These are phyloP conservation scores for Gnathonemus longibarbis DNA, from an alignment of 2,113 vertebrate genomes.

Conservation along the genomic window DNA sequence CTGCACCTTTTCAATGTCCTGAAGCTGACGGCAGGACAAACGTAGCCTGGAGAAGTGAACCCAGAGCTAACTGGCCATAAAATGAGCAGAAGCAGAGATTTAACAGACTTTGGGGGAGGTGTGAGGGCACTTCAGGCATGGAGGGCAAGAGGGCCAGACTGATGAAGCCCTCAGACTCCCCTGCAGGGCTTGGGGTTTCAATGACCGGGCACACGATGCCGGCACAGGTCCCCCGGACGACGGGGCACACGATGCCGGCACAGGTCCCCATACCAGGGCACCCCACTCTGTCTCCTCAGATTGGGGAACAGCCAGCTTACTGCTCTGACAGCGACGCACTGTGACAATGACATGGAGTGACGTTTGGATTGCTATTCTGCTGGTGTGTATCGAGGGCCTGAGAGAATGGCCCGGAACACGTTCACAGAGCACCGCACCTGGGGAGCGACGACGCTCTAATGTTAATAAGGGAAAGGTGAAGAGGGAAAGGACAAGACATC, in stretches of 20 bases:
- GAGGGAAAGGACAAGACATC: background rate
- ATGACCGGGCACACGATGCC: background rate
- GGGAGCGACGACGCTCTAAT: slow-evolving; percentile 19
- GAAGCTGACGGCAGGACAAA: slow-evolving; percentile 1
- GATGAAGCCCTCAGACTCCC: background rate
- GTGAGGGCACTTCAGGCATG: slow-evolving; percentile 26
- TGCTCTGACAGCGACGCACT: background rate
- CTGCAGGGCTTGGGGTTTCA: background rate
- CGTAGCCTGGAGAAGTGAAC: slow-evolving; percentile 34
- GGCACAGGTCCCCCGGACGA: no score
- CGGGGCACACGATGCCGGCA: no score
- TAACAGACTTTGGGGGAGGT: slow-evolving; percentile 14
- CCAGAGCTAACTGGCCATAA: slow-evolving; percentile 41
- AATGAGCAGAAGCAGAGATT: slow-evolving; percentile 29
- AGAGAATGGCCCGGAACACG: background rate
- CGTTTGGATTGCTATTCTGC: background rate
- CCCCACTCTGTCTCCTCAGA: background rate
- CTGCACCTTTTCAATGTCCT: background rate
- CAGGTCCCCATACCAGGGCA: background rate
- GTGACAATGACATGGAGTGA: background rate
- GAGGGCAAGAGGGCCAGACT: slow-evolving; percentile 19
- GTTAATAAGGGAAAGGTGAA: slow-evolving; percentile 13
- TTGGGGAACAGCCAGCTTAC: background rate
- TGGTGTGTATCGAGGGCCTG: background rate
- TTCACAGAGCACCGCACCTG: slow-evolving; percentile 11